Conservation (phyloP, 2,113 vertebrate species). For the Carassius gibelio region DNA sequence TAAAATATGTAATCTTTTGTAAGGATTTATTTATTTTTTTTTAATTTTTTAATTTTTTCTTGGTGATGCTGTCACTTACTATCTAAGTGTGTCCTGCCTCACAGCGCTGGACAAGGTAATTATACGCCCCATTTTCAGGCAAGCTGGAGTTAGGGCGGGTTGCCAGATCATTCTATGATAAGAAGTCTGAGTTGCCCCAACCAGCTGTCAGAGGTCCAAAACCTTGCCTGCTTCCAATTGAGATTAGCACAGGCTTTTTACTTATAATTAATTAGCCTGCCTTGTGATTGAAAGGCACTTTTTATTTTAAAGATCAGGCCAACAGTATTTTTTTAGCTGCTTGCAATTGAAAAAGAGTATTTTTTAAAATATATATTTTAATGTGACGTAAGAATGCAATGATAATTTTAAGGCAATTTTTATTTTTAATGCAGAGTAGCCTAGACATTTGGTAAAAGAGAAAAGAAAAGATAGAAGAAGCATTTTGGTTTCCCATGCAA, state of each 20-base stretch:
- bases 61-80: slow-evolving; percentile 82
- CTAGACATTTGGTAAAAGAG: too few species aligned
- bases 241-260: slow-evolving; percentile 46
- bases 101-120: slow-evolving; percentile 77
- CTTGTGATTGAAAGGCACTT: slow-evolving; percentile 27
- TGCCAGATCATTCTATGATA: slow-evolving; percentile 50
- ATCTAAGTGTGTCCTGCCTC: slow-evolving; percentile 77
- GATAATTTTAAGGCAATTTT: too few species aligned
- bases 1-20: not conserved
- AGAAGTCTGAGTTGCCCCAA: slow-evolving; percentile 44
- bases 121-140: slow-evolving; percentile 65
- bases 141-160: slow-evolving; percentile 19
- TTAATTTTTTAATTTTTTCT: slow-evolving; percentile 8
- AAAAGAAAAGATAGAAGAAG: too few species aligned
- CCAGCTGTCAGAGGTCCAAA: slow-evolving; percentile 37
- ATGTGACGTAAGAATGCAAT: slow-evolving; percentile 48
- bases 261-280: slow-evolving; percentile 46
- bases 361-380: slow-evolving; percentile 47
- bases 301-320: slow-evolving; percentile 13
- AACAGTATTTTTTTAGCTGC: slow-evolving; percentile 32
- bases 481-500: too few species aligned
- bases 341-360: slow-evolving; percentile 49
- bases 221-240: slow-evolving; percentile 32
- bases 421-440: too few species aligned
- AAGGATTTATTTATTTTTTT: not conserved